Base-by-base conservation (phyloP, 2,888 invertebrate genomes). In the Rambutsinella grinnellia region DNA sequence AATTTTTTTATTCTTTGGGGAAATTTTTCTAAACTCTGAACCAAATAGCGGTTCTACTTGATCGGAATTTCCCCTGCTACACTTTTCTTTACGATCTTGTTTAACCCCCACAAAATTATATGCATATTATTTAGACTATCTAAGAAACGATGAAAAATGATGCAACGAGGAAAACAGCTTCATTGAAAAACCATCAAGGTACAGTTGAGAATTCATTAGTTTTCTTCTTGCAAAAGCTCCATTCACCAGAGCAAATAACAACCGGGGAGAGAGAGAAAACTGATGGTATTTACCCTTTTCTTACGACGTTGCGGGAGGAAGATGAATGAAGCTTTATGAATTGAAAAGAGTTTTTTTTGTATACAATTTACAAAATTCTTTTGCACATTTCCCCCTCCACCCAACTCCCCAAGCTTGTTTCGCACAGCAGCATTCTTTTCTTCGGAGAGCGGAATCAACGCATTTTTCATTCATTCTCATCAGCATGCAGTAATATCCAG, bases 31-130 rank as follows among this genome's bases (percentile, higher is more conserved):
- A 13, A 36, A 36, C 36, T 36, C 63, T 63, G 46, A 49, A 57
- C 71, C 63, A 62, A 47, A 26, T 71, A 61, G 63, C 71, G 71
- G 71, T 71, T 71, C 71, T 63, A 71, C 71, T 23, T 58, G 63
- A 71, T 71, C 63, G 49, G 71, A 71, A 71, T 71, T 58, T 23
- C 15, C 24, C 44, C 19, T 46, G 24, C 49, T 67, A n/a, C n/a
- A n/a, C n/a, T n/a, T n/a, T n/a, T n/a, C 19, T 49, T 13, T 5
- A 49, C 49, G 19, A 17, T 5, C 36, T 36, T 36, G 13, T 36
- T 36, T 36, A 5, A 36, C 36, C 49, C n/a, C n/a, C 19, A 5
- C n/a, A 17, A 49, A 13, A 49, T 49, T 17, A n/a, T 5, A 13
- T 49, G n/a, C n/a, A n/a, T 17, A 49, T 13, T 17, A 36, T 36